phyloP scores from a whole-genome alignment of 1,140 invertebrate species.

The Musca vetustissima region DNA sequence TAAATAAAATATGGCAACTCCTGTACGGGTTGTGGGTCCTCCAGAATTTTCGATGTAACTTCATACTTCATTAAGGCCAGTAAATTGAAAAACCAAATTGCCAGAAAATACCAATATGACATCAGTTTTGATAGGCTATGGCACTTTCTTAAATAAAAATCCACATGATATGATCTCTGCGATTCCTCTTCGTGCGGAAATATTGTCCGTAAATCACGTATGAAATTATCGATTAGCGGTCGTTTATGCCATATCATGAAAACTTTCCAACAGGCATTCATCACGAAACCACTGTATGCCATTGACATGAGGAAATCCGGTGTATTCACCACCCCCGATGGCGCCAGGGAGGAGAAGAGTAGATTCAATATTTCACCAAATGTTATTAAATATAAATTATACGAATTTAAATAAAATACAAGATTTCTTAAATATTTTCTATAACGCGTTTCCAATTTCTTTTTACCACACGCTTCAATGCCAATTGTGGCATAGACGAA shows the following conservation, averaged over 20 bases:
- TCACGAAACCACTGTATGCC: conserved; percentile 42
- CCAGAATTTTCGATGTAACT: conserved; percentile 33
- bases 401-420: conserved; percentile 34
- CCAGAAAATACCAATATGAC: conserved; percentile 34
- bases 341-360: conserved; percentile 29
- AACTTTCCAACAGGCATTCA: conserved; percentile 30
- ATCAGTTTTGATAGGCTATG: conserved; percentile 34
- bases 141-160: conserved; percentile 32
- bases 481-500: conserved; percentile 11
- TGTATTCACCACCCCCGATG: conserved; percentile 20
- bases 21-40: conserved; percentile 28
- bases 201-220: conserved; percentile 33
- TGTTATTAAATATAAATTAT: conserved; percentile 31
- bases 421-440: conserved; percentile 4
- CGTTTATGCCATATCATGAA: conserved; percentile 37
- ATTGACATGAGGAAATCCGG: conserved; percentile 28
- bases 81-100: conserved; percentile 46
- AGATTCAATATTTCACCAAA: conserved; percentile 34
- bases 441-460: background rate
- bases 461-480: background rate
- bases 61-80: conserved; percentile 36
- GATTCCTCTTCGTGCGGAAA: conserved; percentile 30
- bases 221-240: conserved; percentile 30
- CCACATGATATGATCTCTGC: conserved; percentile 32
- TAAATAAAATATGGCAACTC: conserved; percentile 39